phyloP scores from a whole-genome alignment of 2,797 vertebrate species.

The Leuciscus waleckii region DNA sequence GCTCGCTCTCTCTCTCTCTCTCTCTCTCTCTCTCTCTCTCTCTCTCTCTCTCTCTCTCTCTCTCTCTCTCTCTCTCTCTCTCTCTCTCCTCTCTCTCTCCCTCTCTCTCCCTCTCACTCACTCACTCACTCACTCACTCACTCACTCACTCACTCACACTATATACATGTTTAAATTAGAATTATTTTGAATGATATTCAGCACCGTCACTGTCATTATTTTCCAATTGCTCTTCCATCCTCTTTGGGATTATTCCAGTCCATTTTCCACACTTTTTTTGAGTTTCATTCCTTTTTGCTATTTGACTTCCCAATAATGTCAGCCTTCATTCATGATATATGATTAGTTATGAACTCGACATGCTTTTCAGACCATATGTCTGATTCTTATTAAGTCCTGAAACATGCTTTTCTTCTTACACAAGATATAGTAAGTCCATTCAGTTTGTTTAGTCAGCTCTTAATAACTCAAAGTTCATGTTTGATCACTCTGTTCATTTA shows the following conservation, averaged over 20 bases:
- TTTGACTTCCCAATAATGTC: conserved; percentile 2
- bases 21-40: not conserved
- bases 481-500: conserved; percentile 12
- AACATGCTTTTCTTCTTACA: conserved; percentile 41
- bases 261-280: not conserved
- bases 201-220: conserved; percentile 32
- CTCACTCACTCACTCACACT: not conserved
- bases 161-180: conserved; percentile 61
- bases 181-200: conserved; percentile 63
- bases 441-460: conserved; percentile 3
- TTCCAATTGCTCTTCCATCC: conserved; percentile 42
- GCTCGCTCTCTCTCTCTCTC: not conserved
- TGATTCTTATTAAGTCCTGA: conserved; percentile 26
- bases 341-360: conserved; percentile 13
- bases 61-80: not conserved
- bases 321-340: conserved; percentile 22
- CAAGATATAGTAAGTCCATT: conserved; percentile 16
- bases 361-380: conserved; percentile 34
- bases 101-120: not conserved
- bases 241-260: conserved; percentile 11
- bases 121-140: not conserved
- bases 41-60: conserved; percentile 1
- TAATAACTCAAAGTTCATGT: not conserved
- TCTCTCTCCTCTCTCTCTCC: not conserved
- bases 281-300: not conserved